phyloP scores from a whole-genome alignment of 1,140 invertebrate genomes.

The Drosophila yakuba region DNA sequence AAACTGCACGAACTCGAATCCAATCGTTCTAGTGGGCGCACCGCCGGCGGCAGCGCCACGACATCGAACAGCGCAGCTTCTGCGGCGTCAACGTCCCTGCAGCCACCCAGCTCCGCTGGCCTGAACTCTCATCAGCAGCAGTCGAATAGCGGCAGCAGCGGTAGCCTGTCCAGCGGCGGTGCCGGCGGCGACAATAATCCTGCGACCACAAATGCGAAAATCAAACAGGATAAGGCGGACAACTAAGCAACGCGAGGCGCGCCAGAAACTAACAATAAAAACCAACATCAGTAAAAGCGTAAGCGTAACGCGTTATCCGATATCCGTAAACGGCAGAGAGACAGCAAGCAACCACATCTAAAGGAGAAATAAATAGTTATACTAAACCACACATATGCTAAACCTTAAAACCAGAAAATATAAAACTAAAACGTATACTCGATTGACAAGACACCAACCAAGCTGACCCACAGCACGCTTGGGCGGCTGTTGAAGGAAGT shows the following conservation, averaged over 20 bases:
- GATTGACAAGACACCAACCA: constrained; percentile 78
- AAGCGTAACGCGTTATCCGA: constrained; percentile 33
- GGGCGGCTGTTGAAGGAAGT: constrained; percentile 45
- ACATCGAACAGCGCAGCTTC: constrained; percentile 63
- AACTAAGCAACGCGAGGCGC: constrained; percentile 70
- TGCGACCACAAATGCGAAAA: constrained; percentile 78
- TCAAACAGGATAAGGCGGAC: constrained; percentile 64
- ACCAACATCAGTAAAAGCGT: constrained; percentile 53
- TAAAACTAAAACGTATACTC: constrained; percentile 77
- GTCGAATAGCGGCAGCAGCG: constrained; percentile 82
- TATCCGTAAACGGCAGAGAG: constrained; percentile 32
- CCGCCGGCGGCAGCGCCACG: constrained; percentile 72
- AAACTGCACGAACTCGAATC: constrained; percentile 92
- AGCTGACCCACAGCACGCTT: constrained; percentile 45
- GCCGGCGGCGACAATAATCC: constrained; percentile 80
- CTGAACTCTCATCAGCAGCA: constrained; percentile 83
- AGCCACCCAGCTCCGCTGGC: constrained; percentile 59
- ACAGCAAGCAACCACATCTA: constrained; percentile 9
- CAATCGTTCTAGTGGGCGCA: constrained; percentile 82
- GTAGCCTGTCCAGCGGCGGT: constrained; percentile 60
- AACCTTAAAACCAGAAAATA: constrained; percentile 65
- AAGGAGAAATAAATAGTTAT: constrained; percentile 45
- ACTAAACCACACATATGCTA: constrained; percentile 59
- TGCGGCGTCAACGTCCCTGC: constrained; percentile 51
- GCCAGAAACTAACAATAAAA: constrained; percentile 55